Evolutionary conservation across 2,797 vertebrate species (phyloP).

Genomic region (Hafferia zeledoni): DNA sequence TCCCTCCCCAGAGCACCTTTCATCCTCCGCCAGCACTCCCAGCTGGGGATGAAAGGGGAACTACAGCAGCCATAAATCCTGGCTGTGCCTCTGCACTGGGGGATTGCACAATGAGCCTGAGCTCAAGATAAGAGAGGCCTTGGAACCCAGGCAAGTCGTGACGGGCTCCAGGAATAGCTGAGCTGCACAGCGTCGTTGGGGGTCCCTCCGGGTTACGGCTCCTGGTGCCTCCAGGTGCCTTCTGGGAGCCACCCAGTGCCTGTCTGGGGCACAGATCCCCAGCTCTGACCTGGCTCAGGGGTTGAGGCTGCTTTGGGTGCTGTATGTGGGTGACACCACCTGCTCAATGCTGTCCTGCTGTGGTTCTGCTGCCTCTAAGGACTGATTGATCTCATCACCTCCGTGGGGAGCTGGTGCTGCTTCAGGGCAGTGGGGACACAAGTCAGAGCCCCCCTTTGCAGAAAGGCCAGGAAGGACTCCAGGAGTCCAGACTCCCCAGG

Average conservation of each 20-base stretch:
- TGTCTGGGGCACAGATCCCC: not conserved
- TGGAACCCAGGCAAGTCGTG: conserved; percentile 62
- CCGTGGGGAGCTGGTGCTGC: not conserved
- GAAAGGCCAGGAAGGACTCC: not conserved
- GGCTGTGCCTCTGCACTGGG: conserved; percentile 50
- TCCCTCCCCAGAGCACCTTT: conserved; percentile 75
- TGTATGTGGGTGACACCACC: not conserved
- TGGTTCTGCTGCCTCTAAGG: not conserved
- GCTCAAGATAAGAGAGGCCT: conserved; percentile 72
- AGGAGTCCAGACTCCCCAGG: not conserved
- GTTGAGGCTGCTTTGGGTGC: not conserved
- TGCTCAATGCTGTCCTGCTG: not conserved
- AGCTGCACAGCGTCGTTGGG: conserved; percentile 52
- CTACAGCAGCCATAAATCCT: conserved; percentile 51
- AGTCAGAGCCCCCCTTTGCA: not conserved
- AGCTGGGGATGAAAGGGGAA: conserved; percentile 75
- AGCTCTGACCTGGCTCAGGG: not conserved
- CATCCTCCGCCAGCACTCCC: conserved; percentile 77
- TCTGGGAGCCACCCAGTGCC: not conserved
- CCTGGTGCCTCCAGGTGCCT: not conserved
- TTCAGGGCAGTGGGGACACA: accelerated
- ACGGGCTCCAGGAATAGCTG: conserved; percentile 32
- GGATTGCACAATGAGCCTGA: conserved; percentile 49
- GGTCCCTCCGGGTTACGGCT: conserved; percentile 14
- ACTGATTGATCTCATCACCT: not conserved